phyloP scores from a whole-genome alignment of 2,113 vertebrate species.

The Actinemys pallida region DNA sequence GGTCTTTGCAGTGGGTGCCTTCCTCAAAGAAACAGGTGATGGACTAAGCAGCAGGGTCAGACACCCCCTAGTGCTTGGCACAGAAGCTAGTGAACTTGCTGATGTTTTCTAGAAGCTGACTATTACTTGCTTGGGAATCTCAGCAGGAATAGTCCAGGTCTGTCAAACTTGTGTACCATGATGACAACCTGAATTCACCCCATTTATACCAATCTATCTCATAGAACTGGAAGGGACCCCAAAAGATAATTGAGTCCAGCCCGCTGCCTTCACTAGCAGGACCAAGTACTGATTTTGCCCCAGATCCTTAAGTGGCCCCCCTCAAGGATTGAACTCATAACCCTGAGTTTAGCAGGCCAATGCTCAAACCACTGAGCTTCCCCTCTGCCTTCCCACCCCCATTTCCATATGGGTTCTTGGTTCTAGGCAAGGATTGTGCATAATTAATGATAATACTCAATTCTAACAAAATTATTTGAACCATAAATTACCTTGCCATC shows the following conservation, averaged over 20 bases:
- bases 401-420: background rate
- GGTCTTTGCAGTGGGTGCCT: background rate
- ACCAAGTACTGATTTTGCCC: too few species aligned
- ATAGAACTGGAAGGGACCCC: too few species aligned
- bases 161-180: background rate
- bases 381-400: too few species aligned
- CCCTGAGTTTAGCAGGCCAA: too few species aligned
- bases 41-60: background rate
- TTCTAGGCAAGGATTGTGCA: background rate
- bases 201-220: too few species aligned
- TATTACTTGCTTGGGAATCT: fast-evolving
- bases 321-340: too few species aligned
- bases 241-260: too few species aligned
- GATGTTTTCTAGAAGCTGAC: fast-evolving
- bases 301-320: too few species aligned
- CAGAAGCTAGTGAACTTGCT: background rate
- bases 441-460: fast-evolving
- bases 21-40: background rate
- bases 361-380: too few species aligned
- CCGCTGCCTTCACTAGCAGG: too few species aligned
- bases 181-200: fast-evolving
- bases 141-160: background rate
- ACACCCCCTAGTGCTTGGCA: background rate
- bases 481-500: background rate
- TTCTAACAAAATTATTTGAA: background rate